Evolutionary conservation across 2,113 vertebrate genomes (phyloP).

Genomic region (Panthera leo): DNA sequence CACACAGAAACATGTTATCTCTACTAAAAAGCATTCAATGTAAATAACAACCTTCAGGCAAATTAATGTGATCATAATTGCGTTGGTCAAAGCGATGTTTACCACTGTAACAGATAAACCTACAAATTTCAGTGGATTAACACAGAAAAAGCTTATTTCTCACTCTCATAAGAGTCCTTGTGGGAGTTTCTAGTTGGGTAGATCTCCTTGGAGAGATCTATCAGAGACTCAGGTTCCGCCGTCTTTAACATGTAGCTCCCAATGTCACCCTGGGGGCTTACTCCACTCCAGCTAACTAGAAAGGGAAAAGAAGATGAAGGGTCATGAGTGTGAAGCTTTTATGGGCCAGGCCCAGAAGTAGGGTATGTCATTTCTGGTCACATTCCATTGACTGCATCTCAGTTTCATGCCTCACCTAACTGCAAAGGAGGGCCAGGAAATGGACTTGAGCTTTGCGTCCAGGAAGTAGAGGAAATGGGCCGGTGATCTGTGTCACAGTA

Average conservation of each 20-base stretch:
- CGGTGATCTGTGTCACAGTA: conserved; percentile 22
- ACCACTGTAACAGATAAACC: not conserved
- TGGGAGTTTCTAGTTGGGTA: not conserved
- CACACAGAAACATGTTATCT: not conserved
- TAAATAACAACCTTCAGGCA: conserved; percentile 3
- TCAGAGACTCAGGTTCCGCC: not conserved
- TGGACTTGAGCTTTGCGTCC: not conserved
- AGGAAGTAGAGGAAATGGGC: conserved; percentile 13
- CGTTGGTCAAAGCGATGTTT: not conserved
- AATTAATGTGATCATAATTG: not conserved
- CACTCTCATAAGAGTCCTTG: not conserved
- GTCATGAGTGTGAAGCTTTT: not conserved
- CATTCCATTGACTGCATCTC: not conserved
- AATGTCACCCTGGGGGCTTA: not conserved
- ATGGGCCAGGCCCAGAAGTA: not conserved
- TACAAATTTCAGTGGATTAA: not conserved
- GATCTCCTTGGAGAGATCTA: not conserved
- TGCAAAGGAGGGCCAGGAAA: not conserved
- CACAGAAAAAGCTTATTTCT: not conserved
- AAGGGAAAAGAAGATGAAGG: not conserved
- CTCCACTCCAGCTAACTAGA: not conserved
- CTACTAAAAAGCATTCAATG: not conserved
- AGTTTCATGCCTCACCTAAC: not conserved
- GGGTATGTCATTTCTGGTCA: not conserved
- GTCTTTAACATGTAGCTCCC: not conserved